Evolutionary conservation across 2,113 vertebrate species (phyloP), one percentile per base, ranked within the genome.

Genomic region (Hemiscyllium ocellatum): DNA sequence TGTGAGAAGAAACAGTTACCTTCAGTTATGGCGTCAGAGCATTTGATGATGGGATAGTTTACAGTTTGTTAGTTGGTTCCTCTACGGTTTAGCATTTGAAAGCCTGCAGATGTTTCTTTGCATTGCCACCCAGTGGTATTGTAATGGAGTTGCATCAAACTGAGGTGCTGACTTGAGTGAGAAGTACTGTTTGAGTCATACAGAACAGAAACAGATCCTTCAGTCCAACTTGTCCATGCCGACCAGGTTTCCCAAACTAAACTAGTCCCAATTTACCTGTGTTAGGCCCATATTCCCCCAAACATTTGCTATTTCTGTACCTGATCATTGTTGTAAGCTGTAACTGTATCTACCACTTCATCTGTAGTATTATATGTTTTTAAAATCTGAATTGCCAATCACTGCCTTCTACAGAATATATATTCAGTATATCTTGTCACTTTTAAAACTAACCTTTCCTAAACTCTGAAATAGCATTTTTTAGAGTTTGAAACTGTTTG

Each of bases 71-170:
- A 17, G 29, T 33, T 65, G 15, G 65, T 15, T 61, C 87, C n/a
- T 47, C 37, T n/a, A n/a, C 13, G 17, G 37, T 42, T 83, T 1
- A 83, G 37, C 5, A 13, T 91, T 91, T 91, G 56, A 65, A 91
- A 65, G 26, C 80, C 80, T 83, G 37, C 37, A 83, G 13, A 83
- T 4, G 0, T 47, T 47, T 83, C 37, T 83, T 42, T 83, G 37
- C 33, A 91, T 56, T 91, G 87, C 52, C 87, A 91, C 13, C 87
- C 56, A 91, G 87, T 91, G 87, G 33, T 65, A 61, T 91, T 91
- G 29, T 91, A 61, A 17, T 83, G 29, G 56, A 61, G 17, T 61
- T 91, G 87, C 87, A 91, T 17, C 15, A 56, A 29, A 33, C 52
- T 15, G 29, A 61, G 50, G 33, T 61, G 29, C 4, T 56, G 87